Conservation (phyloP, 2,888 invertebrate genomes). For the Drosophila dives region DNA sequence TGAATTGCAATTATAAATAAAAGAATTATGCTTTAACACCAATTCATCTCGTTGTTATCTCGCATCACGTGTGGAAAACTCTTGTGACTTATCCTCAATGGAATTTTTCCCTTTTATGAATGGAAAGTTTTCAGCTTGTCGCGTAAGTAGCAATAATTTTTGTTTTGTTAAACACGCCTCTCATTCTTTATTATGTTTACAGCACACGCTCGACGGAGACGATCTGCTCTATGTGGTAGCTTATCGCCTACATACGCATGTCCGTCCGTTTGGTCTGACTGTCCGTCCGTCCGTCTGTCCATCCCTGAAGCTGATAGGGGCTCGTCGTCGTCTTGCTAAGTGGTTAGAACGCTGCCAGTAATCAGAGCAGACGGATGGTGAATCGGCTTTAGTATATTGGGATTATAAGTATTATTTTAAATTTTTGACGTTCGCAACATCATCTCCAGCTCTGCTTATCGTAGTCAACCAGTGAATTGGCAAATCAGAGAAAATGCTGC, state of each 20-base stretch:
- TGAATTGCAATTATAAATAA: slow-evolving; percentile 66
- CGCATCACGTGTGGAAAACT: slow-evolving; percentile 14
- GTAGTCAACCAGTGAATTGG: slow-evolving; percentile 28
- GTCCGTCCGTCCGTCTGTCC: slow-evolving; percentile 3
- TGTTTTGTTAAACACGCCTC: slow-evolving; percentile 13
- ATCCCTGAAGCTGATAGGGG: slow-evolving; percentile 60
- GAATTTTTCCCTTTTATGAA: slow-evolving; percentile 35
- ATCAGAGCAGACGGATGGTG: slow-evolving; percentile 74
- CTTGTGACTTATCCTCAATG: slow-evolving; percentile 21
- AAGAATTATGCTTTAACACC: slow-evolving; percentile 63
- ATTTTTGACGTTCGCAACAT: neutral
- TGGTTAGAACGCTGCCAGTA: slow-evolving; percentile 76
- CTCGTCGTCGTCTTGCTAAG: slow-evolving; percentile 45
- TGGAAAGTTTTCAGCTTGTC: slow-evolving; percentile 46
- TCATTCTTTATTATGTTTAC: slow-evolving; percentile 19
- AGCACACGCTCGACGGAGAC: slow-evolving; percentile 15
- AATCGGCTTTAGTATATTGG: slow-evolving; percentile 37
- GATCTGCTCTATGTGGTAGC: slow-evolving; percentile 29
- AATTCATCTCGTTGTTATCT: slow-evolving; percentile 18
- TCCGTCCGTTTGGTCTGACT: slow-evolving; percentile 5
- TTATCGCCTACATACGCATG: slow-evolving; percentile 26
- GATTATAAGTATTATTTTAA: slow-evolving; percentile 17
- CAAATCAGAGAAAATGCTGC: slow-evolving; percentile 74
- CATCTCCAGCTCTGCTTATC: slow-evolving; percentile 7
- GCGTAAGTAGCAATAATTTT: slow-evolving; percentile 20